Evolutionary conservation across 1,140 invertebrate species (phyloP), one percentile per base, ranked within the genome.

Genomic region (Philotrypesis tridentata): DNA sequence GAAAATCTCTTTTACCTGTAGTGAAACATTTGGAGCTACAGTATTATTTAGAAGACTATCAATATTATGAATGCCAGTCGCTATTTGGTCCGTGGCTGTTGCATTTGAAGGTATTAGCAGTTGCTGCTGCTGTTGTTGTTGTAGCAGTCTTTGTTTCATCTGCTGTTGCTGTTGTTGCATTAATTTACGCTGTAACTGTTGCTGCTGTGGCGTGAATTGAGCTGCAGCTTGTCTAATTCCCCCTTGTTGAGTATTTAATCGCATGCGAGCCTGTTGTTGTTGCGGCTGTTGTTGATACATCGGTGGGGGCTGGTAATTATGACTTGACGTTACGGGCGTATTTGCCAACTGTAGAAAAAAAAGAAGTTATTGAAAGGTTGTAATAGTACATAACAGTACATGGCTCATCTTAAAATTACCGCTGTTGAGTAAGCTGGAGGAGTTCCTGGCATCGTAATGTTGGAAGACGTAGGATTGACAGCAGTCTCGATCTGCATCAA

Each of bases 401-500:
- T 17, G 48, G n/a, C n/a, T 55, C 7, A 55, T 74, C 14, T 8
- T 31, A n/a, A 81, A 73, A 92, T 93, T 92, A 95, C 94, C 85
- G 93, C 92, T 85, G 94, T 92, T 14, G 94, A 93, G 89, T 95
- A 95, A 73, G 94, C 94, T 43, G 95, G 94, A 79, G 94, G 94
- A 27, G 93, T 93, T 85, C 93, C 93, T 80, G 93, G 89, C 82
- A 93, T 88, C 27, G 93, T 90, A 84, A 92, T 92, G 48, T 93
- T 93, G 85, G 94, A 95, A 85, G 95, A 94, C 74, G 94, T 93
- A 68, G 95, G 93, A 89, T 93, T 94, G 80, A 94, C 93, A 72
- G 90, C 94, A 88, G 94, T 96, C 89, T 95, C 94, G 85, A 93
- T 95, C 85, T 95, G 95, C 97, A 98, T 98, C 80, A 99, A 92